Percentiles rank a stretch among this genome's conserved stretches.
These are phyloP conservation scores for Sylvietta virens DNA, from an alignment of 2,113 vertebrate genomes.

Conservation along the genomic window DNA sequence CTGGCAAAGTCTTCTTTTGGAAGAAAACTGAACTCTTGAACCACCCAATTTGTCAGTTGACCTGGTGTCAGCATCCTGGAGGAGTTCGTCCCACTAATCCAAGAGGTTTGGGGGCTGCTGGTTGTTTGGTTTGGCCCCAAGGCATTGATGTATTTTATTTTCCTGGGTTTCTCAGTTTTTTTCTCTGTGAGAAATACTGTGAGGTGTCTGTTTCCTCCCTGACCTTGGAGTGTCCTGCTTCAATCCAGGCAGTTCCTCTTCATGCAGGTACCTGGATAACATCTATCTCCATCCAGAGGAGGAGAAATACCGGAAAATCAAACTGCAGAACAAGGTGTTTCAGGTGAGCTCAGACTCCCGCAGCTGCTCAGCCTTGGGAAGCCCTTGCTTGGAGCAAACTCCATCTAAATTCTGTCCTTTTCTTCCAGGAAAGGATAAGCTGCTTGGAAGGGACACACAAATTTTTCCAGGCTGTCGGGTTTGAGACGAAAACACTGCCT, in stretches of 20 bases:
- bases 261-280: constrained; percentile 88
- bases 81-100: background rate
- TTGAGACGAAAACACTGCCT: constrained; percentile 75
- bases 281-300: constrained; percentile 89
- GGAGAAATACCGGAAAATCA: constrained; percentile 91
- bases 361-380: background rate
- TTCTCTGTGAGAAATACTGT: background rate
- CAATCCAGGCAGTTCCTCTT: background rate
- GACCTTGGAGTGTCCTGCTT: background rate
- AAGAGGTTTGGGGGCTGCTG: background rate
- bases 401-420: background rate
- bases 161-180: background rate
- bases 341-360: constrained; percentile 73
- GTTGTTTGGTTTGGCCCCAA: background rate
- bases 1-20: too few species aligned
- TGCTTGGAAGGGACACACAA: constrained; percentile 83
- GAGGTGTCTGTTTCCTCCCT: background rate
- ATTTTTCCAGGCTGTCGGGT: constrained; percentile 88
- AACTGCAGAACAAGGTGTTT: constrained; percentile 91
- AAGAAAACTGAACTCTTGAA: background rate
- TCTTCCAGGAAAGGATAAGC: constrained; percentile 85
- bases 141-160: background rate
- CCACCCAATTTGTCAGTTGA: background rate
- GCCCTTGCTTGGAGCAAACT: background rate
- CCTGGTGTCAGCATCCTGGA: background rate